Evolutionary conservation across 2,797 vertebrate species (phyloP), one percentile per base, ranked within the genome.

Genomic region (Sandelia bainsii): DNA sequence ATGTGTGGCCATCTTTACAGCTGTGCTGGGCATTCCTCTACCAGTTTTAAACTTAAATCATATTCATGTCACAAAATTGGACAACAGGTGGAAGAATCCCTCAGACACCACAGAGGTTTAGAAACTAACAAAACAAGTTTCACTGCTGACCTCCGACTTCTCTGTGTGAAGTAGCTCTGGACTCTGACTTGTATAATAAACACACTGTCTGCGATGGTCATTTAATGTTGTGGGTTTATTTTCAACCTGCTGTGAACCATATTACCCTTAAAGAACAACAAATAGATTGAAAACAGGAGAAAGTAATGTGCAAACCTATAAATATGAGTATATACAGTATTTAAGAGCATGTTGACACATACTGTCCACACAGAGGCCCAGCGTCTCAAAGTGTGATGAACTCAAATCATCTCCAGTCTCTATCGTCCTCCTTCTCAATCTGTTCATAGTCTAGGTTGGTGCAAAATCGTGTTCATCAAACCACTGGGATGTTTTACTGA

Each of bases 401-500:
- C 40, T 53, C 23, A 27, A 64, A 70, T 65, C 23, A 57, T 62
- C 62, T 76, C 16, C 17, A 12, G 16, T 23, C 56, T 40, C 37
- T 72, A 17, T n/a, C 58, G 44, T 57, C 68, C 62, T 77, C 54
- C 27, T 53, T 46, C 52, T 68, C 29, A 54, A 16, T 67, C 62
- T 46, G 19, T 2, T 29, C 6, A 0, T 4, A 56, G 45, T 62
- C 75, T 61, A 56, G 62, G 29, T 7, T 29, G 29, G 3, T 29
- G 29, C n/a, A n/a, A n/a, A n/a, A 29, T 29, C 29, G 4, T 29
- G 29, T 7, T 29, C 29, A 29, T 29, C 7, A 29, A 29, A 3
- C 34, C 22, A 5, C 2, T 17, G 29, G 48, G 14, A 2, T 40
- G 14, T 19, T 8, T 42, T 13, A 32, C 5, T 2, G 16, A 23